phyloP scores from a whole-genome alignment of 2,888 invertebrate species.

The Stegophylla sp. region DNA sequence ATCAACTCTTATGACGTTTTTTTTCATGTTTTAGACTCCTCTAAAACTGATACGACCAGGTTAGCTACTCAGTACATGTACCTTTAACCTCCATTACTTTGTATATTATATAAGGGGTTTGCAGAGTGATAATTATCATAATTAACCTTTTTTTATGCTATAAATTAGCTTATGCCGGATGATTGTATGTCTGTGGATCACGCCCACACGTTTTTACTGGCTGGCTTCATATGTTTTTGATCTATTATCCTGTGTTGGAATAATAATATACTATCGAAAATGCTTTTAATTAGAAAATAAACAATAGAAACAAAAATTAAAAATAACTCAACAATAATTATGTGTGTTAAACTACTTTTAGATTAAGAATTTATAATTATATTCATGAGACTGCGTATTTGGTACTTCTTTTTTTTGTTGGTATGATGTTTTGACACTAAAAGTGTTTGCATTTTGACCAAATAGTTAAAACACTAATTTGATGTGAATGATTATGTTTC shows the following conservation, averaged over 20 bases:
- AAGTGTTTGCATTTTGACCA: conserved; percentile 11
- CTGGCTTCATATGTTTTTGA: conserved; percentile 48
- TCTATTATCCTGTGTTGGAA: conserved; percentile 39
- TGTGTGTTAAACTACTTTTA: conserved; percentile 33
- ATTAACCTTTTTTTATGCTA: conserved; percentile 45
- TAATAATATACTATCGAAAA: conserved; percentile 28
- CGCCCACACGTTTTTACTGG: conserved; percentile 50
- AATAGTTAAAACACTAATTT: background rate
- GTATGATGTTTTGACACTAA: conserved; percentile 12
- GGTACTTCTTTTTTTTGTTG: background rate
- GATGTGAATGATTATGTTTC: background rate
- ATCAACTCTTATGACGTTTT: conserved; percentile 23
- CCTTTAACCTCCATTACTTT: conserved; percentile 6
- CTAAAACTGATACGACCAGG: conserved; percentile 14
- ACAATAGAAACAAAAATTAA: conserved; percentile 38
- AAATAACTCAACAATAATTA: conserved; percentile 54
- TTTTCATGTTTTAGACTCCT: background rate
- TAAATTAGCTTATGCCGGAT: conserved; percentile 46
- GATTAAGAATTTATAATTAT: conserved; percentile 41
- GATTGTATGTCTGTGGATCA: conserved; percentile 22
- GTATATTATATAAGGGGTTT: conserved; percentile 39
- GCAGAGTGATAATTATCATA: conserved; percentile 50
- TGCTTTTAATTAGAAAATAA: conserved; percentile 48
- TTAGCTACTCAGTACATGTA: background rate
- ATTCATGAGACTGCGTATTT: conserved; percentile 39